Conservation (phyloP, 2,797 vertebrate species). For the Cetoscarus ocellatus region DNA sequence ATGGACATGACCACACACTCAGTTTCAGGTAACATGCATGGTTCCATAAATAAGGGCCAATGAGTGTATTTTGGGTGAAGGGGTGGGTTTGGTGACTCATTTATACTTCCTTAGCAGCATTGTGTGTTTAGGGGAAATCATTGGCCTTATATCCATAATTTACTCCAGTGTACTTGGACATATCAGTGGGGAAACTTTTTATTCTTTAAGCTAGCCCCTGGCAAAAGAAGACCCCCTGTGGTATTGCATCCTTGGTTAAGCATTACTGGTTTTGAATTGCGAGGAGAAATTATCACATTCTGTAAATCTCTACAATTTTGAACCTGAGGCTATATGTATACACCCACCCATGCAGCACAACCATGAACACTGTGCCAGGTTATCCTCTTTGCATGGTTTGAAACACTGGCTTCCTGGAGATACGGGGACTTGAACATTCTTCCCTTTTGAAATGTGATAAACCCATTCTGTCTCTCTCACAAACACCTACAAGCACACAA, state of each 20-base stretch:
- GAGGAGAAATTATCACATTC: conserved; percentile 11
- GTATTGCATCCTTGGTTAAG: not conserved
- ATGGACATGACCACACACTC: no score
- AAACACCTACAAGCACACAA: conserved; percentile 37
- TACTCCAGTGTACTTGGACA: not conserved
- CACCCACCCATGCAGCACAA: conserved; percentile 22
- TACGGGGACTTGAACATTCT: conserved; percentile 55
- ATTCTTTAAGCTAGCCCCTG: conserved; percentile 10
- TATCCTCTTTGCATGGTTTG: conserved; percentile 45
- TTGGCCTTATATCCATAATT: not conserved
- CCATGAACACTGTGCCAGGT: conserved; percentile 23
- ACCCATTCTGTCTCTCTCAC: conserved; percentile 29
- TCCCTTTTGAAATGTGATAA: conserved; percentile 62
- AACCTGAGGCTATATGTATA: conserved; percentile 10
- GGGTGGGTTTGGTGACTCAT: not conserved
- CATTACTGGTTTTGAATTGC: conserved; percentile 24
- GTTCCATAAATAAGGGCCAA: no score
- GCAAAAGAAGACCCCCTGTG: conserved; percentile 8
- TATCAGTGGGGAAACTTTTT: conserved; percentile 9
- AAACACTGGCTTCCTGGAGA: conserved; percentile 56
- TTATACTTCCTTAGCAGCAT: not conserved
- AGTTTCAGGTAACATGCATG: no score
- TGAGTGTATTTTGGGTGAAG: no score
- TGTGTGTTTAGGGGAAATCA: not conserved
- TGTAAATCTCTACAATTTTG: conserved; percentile 32